A percentile compares a stretch with the other conserved stretches of the same genome.
These are phyloP conservation scores for Phocoena sinus DNA, from an alignment of 2,113 vertebrate species.

Conservation along the genomic window DNA sequence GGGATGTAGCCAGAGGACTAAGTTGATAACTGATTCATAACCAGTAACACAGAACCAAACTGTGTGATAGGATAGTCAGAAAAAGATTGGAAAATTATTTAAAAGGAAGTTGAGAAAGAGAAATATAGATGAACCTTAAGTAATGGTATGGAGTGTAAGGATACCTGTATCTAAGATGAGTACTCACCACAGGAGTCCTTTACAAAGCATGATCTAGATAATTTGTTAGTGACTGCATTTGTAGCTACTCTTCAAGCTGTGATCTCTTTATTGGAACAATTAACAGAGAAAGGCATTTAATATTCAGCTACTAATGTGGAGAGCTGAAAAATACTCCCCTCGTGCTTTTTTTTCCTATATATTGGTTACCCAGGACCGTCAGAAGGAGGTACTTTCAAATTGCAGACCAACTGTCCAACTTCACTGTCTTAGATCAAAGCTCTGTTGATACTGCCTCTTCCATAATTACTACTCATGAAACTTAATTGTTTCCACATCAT, in stretches of 20 bases:
- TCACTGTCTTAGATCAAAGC: background rate
- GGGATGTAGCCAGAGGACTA: background rate
- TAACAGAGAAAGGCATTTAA: background rate
- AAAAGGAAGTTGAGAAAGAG: background rate
- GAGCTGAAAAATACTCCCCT: background rate
- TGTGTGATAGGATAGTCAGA: too few species aligned
- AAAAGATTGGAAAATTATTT: background rate
- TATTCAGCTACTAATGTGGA: background rate
- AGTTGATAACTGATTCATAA: background rate
- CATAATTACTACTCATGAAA: background rate
- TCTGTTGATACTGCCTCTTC: background rate
- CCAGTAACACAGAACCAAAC: background rate
- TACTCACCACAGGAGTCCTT: background rate
- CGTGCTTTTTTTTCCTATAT: accelerated
- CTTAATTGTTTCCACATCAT: background rate
- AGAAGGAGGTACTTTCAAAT: background rate
- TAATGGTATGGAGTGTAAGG: background rate
- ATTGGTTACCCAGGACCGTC: background rate
- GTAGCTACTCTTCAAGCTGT: background rate
- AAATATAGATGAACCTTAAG: background rate
- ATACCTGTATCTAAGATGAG: background rate
- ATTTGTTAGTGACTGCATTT: background rate
- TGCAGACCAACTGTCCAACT: background rate
- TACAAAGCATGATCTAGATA: background rate
- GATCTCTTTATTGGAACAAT: background rate